Base-by-base conservation (phyloP, 2,113 vertebrate species). In the Gobiocypris rarus region DNA sequence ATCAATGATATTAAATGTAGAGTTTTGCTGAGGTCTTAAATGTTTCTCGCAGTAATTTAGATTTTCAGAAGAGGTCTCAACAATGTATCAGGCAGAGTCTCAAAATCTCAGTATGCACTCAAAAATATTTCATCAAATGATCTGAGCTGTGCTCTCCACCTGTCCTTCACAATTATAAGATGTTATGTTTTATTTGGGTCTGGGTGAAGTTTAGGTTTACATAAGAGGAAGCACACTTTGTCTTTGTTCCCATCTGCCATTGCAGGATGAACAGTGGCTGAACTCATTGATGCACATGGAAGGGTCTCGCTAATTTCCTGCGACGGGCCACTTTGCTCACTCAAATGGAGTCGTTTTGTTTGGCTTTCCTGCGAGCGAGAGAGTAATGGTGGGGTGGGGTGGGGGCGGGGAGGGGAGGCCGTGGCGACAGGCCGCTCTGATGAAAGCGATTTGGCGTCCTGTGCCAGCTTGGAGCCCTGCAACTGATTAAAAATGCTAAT, bases 401-500 rank as follows among this genome's bases (percentile, higher is more conserved):
- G n/a, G n/a, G n/a, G n/a, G n/a, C n/a, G n/a, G 31, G 31, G n/a
- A 3, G 9, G 28, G 59, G 34, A 4, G 38, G 5, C 38, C 38
- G 6, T 38, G 26, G 59, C 14, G 74, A 61, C 81, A 73, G 69
- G 19, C 84, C 61, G 63, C 43, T 41, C 19, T 91, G 87, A 91
- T 91, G 88, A 93, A 92, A 93, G 90, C 83, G 88, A 89, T 88
- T 79, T 34, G 85, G 88, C 89, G 87, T 92, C 91, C 87, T 91
- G 87, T 84, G 85, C 86, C 91, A 90, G 91, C 86, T 90, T 84
- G 86, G 88, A 85, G 88, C 89, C 86, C 84, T 77, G 89, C 89
- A 28, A 80, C 92, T 93, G 92, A 94, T 94, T 94, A 93, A 93
- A 93, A 91, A 94, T 94, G 94, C 90, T 94, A 93, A 94, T 93